phyloP scores from a whole-genome alignment of 2,113 vertebrate genomes.

The Atlantisia rogersi region DNA sequence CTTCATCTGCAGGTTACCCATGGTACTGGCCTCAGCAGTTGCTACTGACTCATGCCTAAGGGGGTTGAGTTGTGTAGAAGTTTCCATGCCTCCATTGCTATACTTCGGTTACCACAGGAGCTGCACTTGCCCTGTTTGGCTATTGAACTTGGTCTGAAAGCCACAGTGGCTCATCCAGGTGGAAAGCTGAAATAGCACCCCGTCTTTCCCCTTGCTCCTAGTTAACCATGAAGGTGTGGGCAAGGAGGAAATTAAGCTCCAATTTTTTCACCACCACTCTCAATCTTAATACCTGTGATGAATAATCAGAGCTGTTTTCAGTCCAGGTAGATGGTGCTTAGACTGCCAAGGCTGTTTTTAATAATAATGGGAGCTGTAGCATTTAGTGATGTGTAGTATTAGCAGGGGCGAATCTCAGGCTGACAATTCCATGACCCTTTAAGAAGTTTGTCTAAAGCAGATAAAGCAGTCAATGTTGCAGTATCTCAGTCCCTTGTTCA shows the following conservation, averaged over 20 bases:
- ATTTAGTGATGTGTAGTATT: background rate
- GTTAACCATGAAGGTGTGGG: background rate
- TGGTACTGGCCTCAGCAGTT: background rate
- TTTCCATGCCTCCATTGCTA: background rate
- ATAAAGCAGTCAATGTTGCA: background rate
- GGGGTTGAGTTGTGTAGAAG: background rate
- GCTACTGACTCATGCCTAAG: background rate
- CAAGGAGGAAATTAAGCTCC: background rate
- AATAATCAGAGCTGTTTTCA: background rate
- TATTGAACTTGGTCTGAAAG: background rate
- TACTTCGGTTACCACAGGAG: background rate
- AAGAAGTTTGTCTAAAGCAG: background rate
- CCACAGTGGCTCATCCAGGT: background rate
- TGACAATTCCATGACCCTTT: background rate
- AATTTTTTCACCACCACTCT: background rate
- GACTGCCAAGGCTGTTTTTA: background rate
- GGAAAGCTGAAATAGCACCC: background rate
- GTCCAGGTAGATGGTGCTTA: background rate
- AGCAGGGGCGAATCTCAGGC: background rate
- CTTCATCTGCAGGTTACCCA: background rate
- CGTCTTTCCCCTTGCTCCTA: background rate
- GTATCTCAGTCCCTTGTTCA: background rate
- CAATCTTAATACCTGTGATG: background rate
- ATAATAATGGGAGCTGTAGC: background rate
- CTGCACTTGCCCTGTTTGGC: background rate